Base-by-base conservation (phyloP, 2,113 vertebrate species). In the Lophius piscatorius region DNA sequence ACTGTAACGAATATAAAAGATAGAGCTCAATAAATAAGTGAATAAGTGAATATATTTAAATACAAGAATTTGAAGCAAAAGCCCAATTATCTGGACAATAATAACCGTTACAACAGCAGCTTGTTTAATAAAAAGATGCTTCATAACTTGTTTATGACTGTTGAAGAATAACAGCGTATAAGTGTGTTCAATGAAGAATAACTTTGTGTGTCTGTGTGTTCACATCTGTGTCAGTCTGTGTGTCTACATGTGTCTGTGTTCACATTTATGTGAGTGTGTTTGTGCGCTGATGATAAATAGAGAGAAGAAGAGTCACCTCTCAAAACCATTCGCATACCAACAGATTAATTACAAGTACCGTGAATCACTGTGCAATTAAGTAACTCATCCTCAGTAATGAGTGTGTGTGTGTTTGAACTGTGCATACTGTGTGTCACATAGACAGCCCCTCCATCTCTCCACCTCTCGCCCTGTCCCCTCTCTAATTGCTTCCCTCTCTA, bases 291-390 rank as follows among this genome's bases (percentile, higher is more conserved):
- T 71, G 67, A 63, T 56, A 82, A 82, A 67, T 74, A 68, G 39
- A 68, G 48, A 46, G 62, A 35, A 76, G 73, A 78, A 47, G 62
- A 80, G 74, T 84, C 73, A 78, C 79, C 75, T 78, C 74, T 85
- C 74, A 74, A 80, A 87, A 80, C 87, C 76, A 80, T 81, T 80
- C 71, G 28, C 80, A 85, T 66, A 83, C 79, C 86, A 70, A 73
- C 62, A 89, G 87, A 88, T 89, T 89, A 89, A 91, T 91, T 88
- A 82, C 83, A 77, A 87, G 83, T 69, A 49, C 72, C 59, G 70
- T 83, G 82, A 91, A 92, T 92, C 86, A 88, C 84, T 74, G 84
- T 72, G 76, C 87, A 88, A 89, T 92, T 92, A 92, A 91, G 91
- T 88, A 88, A 91, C 88, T 90, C 86, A 83, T 92, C 88, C 84